phyloP scores from a whole-genome alignment of 2,797 vertebrate genomes.

The Galagoides demidoff region DNA sequence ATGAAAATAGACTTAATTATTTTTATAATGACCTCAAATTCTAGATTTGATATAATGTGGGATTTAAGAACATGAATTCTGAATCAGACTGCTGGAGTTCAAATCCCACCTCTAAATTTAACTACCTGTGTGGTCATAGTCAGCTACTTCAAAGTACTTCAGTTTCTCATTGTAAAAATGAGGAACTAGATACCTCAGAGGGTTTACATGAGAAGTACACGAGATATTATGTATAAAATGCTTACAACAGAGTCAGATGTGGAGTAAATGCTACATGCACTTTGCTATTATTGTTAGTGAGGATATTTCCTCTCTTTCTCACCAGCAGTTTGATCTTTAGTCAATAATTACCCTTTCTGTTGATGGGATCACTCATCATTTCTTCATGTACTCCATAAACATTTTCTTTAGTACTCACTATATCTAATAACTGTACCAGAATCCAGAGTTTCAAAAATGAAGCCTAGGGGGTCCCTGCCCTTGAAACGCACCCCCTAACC shows the following conservation, averaged over 20 bases:
- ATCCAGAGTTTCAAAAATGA: conserved; percentile 22
- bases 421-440: neutral
- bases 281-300: neutral
- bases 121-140: neutral
- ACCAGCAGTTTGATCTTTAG: neutral
- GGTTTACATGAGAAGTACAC: neutral
- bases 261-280: neutral
- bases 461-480: neutral
- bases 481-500: neutral
- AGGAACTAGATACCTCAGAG: neutral
- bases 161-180: neutral
- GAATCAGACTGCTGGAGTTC: neutral
- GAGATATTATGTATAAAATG: neutral
- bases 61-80: neutral
- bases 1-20: neutral
- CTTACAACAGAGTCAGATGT: neutral
- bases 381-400: neutral
- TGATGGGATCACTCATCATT: neutral
- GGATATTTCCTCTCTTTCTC: neutral
- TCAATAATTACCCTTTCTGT: neutral
- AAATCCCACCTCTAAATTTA: conserved; percentile 1
- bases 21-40: neutral
- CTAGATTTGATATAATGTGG: neutral
- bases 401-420: neutral
- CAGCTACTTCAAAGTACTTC: neutral